Conservation (phyloP, 1,140 invertebrate species). For the Penaeus indicus region DNA sequence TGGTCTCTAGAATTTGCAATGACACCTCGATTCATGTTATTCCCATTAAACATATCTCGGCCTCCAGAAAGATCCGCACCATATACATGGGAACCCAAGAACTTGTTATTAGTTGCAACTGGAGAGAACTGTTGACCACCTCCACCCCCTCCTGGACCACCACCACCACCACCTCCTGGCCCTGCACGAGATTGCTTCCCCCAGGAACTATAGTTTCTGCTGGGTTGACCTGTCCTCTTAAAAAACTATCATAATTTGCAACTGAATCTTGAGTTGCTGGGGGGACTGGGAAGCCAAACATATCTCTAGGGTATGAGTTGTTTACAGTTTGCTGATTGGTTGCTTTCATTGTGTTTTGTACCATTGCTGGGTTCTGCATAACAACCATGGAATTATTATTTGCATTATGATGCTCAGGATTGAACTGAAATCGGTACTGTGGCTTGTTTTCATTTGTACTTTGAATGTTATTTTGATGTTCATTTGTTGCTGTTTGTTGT, state of each 20-base stretch:
- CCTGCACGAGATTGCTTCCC: background rate
- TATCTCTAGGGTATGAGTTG: constrained; percentile 27
- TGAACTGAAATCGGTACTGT: constrained; percentile 35
- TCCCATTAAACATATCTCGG: constrained; percentile 28
- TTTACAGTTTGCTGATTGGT: constrained; percentile 23
- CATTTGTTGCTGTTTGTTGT: constrained; percentile 11
- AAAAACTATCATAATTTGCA: constrained; percentile 27
- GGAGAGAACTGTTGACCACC: constrained; percentile 34
- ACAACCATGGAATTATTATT: constrained; percentile 7
- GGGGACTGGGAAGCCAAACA: constrained; percentile 33
- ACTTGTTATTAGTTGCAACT: constrained; percentile 31
- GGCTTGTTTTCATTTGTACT: constrained; percentile 31
- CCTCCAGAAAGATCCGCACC: background rate
- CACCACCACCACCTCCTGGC: background rate
- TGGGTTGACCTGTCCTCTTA: constrained; percentile 24
- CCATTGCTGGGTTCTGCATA: constrained; percentile 8
- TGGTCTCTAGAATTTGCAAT: constrained; percentile 29
- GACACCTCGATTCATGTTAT: constrained; percentile 37
- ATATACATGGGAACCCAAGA: constrained; percentile 34
- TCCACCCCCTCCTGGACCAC: background rate
- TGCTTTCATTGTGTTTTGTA: constrained; percentile 12
- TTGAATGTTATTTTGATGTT: constrained; percentile 16
- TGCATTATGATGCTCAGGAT: constrained; percentile 18
- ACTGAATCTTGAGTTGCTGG: constrained; percentile 26
- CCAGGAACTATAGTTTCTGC: background rate